phyloP scores from a whole-genome alignment of 2,888 invertebrate genomes.

The Megaustenia siamemsis region DNA sequence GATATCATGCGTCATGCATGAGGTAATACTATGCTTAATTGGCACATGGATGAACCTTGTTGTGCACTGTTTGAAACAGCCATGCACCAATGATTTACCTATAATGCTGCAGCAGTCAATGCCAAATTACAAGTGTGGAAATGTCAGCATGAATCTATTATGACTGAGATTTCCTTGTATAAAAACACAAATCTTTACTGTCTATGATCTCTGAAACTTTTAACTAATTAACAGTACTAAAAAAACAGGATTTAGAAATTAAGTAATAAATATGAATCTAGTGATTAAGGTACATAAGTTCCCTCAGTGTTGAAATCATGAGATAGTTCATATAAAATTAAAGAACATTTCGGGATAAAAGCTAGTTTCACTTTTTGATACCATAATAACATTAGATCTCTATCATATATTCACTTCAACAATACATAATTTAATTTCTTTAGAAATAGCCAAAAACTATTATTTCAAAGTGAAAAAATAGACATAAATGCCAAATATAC shows the following conservation, averaged over 20 bases:
- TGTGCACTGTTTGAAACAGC: conserved; percentile 23
- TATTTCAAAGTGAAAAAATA: too few relatives aligned
- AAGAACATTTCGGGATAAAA: too few relatives aligned
- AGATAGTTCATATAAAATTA: background rate
- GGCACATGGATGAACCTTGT: background rate
- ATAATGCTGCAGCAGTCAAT: background rate
- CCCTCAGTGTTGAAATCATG: background rate
- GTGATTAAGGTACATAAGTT: background rate
- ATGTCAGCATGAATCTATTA: background rate
- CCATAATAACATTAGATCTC: too few relatives aligned
- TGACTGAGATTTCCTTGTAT: background rate
- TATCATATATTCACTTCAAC: too few relatives aligned
- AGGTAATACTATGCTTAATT: conserved; percentile 1
- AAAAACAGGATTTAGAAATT: background rate
- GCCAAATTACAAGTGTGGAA: background rate
- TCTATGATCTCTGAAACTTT: background rate
- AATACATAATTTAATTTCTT: too few relatives aligned
- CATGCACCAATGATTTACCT: conserved; percentile 23
- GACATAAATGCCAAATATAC: too few relatives aligned
- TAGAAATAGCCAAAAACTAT: too few relatives aligned
- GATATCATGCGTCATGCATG: background rate
- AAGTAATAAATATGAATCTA: too few relatives aligned
- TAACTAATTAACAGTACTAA: background rate
- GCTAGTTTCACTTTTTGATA: too few relatives aligned
- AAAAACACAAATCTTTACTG: background rate